Conservation (phyloP, 1,140 invertebrate genomes). For the Heliconius nattereri region DNA sequence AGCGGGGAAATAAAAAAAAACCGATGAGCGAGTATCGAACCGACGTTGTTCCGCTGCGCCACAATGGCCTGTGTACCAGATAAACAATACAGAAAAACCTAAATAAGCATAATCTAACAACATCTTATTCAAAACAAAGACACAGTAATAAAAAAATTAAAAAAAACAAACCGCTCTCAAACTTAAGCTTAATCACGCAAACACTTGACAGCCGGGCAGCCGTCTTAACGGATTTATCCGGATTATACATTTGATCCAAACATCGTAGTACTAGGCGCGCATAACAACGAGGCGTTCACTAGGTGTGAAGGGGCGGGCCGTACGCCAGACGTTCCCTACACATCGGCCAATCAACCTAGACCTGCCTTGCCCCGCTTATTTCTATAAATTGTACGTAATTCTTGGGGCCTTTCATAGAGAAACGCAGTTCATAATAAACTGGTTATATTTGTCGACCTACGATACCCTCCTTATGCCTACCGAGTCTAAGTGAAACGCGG, state of each 20-base stretch:
- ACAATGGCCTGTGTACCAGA: too few species aligned
- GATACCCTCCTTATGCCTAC: too few species aligned
- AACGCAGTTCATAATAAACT: slow-evolving; percentile 50
- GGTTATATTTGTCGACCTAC: slow-evolving; percentile 45
- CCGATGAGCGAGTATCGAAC: too few species aligned
- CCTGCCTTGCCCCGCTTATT: slow-evolving; percentile 55
- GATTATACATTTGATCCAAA: slow-evolving; percentile 47
- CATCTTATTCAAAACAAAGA: too few species aligned
- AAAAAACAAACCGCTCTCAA: neutral
- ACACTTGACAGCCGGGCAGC: neutral
- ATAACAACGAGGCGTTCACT: slow-evolving; percentile 72
- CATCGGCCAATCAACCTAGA: slow-evolving; percentile 66
- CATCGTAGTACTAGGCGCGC: slow-evolving; percentile 68
- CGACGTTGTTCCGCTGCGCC: too few species aligned
- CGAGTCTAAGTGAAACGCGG: too few species aligned
- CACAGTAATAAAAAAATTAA: neutral
- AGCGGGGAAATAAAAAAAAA: too few species aligned
- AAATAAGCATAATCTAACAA: too few species aligned
- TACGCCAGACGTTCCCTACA: slow-evolving; percentile 69
- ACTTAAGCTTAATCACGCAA: neutral
- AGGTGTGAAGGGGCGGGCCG: slow-evolving; percentile 72
- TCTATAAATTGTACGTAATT: slow-evolving; percentile 43
- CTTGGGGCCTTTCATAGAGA: slow-evolving; percentile 33
- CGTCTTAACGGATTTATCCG: slow-evolving; percentile 17
- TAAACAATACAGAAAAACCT: too few species aligned